phyloP scores from a whole-genome alignment of 2,113 vertebrate genomes.

The Salminus brasiliensis region DNA sequence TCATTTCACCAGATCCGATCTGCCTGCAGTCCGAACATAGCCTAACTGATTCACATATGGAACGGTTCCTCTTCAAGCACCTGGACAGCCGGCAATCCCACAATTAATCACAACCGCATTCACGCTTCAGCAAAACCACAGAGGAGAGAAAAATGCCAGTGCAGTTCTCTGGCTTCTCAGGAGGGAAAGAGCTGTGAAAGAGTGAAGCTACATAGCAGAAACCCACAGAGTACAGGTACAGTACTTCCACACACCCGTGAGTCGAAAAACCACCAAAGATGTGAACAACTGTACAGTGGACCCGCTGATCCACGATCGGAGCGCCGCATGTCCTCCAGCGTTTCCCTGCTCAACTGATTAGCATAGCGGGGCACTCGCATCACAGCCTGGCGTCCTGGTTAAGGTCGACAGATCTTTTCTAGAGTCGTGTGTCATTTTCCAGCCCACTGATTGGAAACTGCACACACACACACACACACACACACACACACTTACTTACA shows the following conservation, averaged over 20 bases:
- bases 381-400: neutral
- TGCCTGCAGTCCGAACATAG: no score
- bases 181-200: no score
- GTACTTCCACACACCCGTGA: neutral
- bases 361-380: neutral
- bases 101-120: no score
- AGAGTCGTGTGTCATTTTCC: conserved; percentile 9
- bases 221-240: no score
- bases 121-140: no score
- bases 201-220: no score
- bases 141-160: no score
- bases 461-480: conserved; percentile 57
- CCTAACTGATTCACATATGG: no score
- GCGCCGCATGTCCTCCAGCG: neutral
- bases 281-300: neutral
- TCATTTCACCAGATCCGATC: no score
- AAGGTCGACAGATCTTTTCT: conserved; percentile 3
- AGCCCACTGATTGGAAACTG: conserved; percentile 37
- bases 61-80: no score
- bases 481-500: conserved; percentile 58
- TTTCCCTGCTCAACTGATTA: neutral
- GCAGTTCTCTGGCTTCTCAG: no score
- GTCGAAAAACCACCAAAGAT: neutral
- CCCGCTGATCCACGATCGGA: neutral
- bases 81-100: no score